Evolutionary conservation across 1,140 invertebrate genomes (phyloP).

Genomic region (Listronotus oregonensis): DNA sequence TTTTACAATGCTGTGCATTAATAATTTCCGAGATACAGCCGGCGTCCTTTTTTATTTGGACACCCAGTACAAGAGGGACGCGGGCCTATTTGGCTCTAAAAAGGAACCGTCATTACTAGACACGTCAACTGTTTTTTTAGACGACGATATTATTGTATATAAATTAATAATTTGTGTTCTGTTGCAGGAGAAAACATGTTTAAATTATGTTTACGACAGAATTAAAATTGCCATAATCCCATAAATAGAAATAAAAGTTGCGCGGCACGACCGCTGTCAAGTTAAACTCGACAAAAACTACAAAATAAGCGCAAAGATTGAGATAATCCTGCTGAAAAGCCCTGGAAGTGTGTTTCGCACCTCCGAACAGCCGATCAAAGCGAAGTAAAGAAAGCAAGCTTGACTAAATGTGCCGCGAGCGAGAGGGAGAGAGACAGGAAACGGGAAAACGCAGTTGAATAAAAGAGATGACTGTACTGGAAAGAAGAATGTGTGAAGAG

Average conservation of each 20-base stretch:
- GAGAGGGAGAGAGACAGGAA: slow-evolving; percentile 2
- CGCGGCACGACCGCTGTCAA: slow-evolving; percentile 24
- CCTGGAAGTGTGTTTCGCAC: slow-evolving; percentile 28
- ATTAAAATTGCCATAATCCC: not conserved
- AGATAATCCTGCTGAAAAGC: slow-evolving; percentile 31
- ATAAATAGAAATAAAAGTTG: not conserved
- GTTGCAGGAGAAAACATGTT: no score
- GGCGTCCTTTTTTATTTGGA: no score
- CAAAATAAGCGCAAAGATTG: slow-evolving; percentile 25
- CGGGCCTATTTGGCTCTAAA: no score
- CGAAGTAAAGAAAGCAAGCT: slow-evolving; percentile 23
- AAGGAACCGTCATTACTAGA: no score
- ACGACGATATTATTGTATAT: no score
- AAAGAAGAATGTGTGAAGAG: slow-evolving; percentile 3
- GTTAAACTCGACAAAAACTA: slow-evolving; percentile 20
- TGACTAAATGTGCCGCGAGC: not conserved
- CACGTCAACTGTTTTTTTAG: no score
- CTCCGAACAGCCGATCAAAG: slow-evolving; percentile 26
- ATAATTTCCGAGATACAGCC: no score
- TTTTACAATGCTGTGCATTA: no score
- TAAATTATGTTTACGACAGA: not conserved
- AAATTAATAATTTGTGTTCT: no score
- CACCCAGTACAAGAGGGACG: no score
- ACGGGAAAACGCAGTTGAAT: no score
- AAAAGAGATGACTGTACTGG: no score